Conservation (phyloP, 2,888 invertebrate species). For the Phaonia tiefii region DNA sequence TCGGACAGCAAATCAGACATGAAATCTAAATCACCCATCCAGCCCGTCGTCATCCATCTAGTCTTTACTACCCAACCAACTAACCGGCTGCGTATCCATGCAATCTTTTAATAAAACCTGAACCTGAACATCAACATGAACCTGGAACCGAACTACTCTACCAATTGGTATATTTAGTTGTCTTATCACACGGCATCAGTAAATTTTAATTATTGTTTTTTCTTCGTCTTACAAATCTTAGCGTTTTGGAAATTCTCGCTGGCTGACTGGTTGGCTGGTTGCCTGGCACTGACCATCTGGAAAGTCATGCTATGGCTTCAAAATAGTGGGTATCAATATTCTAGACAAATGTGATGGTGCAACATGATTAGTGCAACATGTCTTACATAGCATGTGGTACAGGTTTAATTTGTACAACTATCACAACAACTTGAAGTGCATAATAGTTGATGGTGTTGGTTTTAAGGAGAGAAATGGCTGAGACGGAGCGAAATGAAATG, state of each 20-base stretch:
- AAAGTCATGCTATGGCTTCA: too few species aligned
- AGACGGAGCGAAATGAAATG: background rate
- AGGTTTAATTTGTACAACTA: constrained; percentile 42
- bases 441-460: constrained; percentile 25
- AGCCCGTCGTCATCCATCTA: background rate
- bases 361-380: constrained; percentile 63
- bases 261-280: background rate
- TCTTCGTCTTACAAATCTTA: background rate
- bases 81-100: background rate
- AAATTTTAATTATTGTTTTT: constrained; percentile 60
- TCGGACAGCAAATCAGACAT: constrained; percentile 10
- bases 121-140: too few species aligned
- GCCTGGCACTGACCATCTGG: background rate
- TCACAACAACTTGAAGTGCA: constrained; percentile 24
- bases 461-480: background rate
- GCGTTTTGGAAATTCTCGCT: background rate
- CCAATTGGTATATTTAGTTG: background rate
- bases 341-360: constrained; percentile 39
- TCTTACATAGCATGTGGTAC: constrained; percentile 60
- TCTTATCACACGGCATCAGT: constrained; percentile 13
- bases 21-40: constrained; percentile 17
- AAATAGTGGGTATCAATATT: constrained; percentile 28
- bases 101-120: constrained; percentile 6
- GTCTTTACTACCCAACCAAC: background rate
- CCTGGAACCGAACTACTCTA: background rate